Conservation (phyloP, 1,140 invertebrate genomes). For the Danaus plexippus region DNA sequence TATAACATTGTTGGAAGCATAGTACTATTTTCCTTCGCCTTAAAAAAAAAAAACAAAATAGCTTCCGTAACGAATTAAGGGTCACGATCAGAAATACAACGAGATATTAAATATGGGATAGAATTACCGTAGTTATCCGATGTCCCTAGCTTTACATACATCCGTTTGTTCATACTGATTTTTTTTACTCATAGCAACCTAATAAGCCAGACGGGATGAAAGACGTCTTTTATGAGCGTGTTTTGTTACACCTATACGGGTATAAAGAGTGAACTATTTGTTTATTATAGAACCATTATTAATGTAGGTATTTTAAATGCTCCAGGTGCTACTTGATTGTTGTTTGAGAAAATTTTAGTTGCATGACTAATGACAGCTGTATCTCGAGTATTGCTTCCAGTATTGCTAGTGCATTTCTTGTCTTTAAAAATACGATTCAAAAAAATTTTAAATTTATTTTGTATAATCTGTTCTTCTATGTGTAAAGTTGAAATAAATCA, state of each 20-base stretch:
- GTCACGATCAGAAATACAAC: slow-evolving; percentile 15
- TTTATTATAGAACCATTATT: slow-evolving; percentile 49
- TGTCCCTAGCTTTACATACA: slow-evolving; percentile 40
- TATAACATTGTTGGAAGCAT: too few species aligned
- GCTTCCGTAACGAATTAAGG: background rate
- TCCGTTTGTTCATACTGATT: slow-evolving; percentile 39
- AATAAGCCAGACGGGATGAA: slow-evolving; percentile 59
- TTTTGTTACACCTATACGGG: slow-evolving; percentile 47
- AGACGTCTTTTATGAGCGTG: slow-evolving; percentile 56
- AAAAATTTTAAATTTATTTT: too few species aligned
- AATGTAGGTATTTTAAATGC: slow-evolving; percentile 25
- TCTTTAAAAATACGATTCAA: too few species aligned
- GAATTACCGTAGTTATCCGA: slow-evolving; percentile 51
- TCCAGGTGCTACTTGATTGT: too few species aligned
- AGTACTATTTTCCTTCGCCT: too few species aligned
- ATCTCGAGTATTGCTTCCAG: too few species aligned
- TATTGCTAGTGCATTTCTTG: too few species aligned
- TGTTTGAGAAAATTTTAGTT: too few species aligned
- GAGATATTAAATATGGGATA: slow-evolving; percentile 28
- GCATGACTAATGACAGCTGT: too few species aligned
- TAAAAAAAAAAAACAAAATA: too few species aligned
- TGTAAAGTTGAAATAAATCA: too few species aligned
- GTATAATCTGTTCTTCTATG: too few species aligned
- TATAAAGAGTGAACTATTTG: slow-evolving; percentile 37
- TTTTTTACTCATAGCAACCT: slow-evolving; percentile 39